Evolutionary conservation across 2,113 vertebrate genomes (phyloP), one percentile per base, ranked within the genome.

Genomic region (Cyanistes caeruleus): DNA sequence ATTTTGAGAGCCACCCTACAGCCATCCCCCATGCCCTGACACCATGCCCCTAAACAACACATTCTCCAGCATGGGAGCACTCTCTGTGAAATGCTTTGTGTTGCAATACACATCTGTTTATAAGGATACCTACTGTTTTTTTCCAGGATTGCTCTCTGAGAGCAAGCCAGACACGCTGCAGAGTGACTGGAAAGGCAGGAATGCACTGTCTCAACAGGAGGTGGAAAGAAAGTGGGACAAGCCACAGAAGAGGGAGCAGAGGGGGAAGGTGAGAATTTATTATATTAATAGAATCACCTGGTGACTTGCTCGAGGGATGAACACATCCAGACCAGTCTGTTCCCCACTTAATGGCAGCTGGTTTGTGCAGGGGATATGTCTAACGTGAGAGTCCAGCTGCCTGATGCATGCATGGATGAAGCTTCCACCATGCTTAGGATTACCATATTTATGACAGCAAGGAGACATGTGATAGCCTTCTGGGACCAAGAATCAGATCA

Each of bases 91-190:
- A 69, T 43, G 77, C 49, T 72, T 59, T 74, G 53, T 49, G 39
- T n/a, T 31, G 37, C 0, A 0, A 43, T 35, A 72, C 19, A 25
- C 10, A 1, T 62, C 58, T 49, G 9, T 39, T 46, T 68, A 6
- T 43, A 52, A 41, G 33, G 18, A 31, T 64, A 35, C 28, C 48
- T 59, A 13, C 13, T 59, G 13, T 11, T 69, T 81, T 81, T 92
- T 82, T 37, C 31, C 30, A 41, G 63, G 23, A 18, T 37, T 79
- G n/a, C 56, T 51, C 15, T 73, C 55, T 24, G 22, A 59, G 21
- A 76, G 11, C 37, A 68, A 87, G 33, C 13, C 56, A 76, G 67
- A 44, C 39, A 7, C 7, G 30, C 19, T 15, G 5, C 1, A 0
- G 43, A 80, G 70, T 3, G 4, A 74, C 33, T 28, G 72, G 48